Evolutionary conservation across 2,888 invertebrate species (phyloP), one percentile per base, ranked within the genome.

Genomic region (Phoenoteleia sp.): DNA sequence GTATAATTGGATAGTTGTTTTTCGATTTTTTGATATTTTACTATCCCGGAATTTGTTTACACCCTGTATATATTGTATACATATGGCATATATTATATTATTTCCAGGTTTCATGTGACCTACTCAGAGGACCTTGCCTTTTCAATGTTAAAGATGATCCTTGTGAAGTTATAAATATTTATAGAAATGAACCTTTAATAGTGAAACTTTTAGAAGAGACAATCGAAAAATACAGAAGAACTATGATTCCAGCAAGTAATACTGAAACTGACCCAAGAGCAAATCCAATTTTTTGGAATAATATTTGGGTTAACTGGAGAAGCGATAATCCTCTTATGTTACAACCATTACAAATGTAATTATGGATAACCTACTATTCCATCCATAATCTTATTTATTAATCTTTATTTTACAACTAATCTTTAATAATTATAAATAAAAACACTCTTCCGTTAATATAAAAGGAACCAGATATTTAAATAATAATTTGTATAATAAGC

Each of bases 271-370:
- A 95, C 86, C 92, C 94, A 0, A 92, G 91, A 1, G 94, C 95
- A 0, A 94, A 96, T 93, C 96, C 96, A 0, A 88, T 88, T 0
- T 87, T 93, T 13, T 95, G 95, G 94, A 94, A 95, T 69, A 94
- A 94, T 71, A 94, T 95, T 0, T 96, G 96, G 96, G 94, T 94
- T 0, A 94, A 93, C 86, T 96, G 96, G 96, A 92, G 93, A 15
- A 71, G 71, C 17, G 33, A 71, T 15, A 4, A 45, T 29, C 71
- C 45, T 27, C 15, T 62, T 11, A n/a, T 42, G 42, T n/a, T n/a
- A n/a, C n/a, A n/a, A n/a, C n/a, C n/a, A n/a, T n/a, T n/a, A n/a
- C n/a, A n/a, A n/a, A n/a, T n/a, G n/a, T n/a, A n/a, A n/a, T n/a
- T n/a, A n/a, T n/a, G n/a, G n/a, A n/a, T n/a, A n/a, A n/a, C n/a